Evolutionary conservation across 1,140 invertebrate genomes (phyloP).

Genomic region (Lepidurus arcticus): DNA sequence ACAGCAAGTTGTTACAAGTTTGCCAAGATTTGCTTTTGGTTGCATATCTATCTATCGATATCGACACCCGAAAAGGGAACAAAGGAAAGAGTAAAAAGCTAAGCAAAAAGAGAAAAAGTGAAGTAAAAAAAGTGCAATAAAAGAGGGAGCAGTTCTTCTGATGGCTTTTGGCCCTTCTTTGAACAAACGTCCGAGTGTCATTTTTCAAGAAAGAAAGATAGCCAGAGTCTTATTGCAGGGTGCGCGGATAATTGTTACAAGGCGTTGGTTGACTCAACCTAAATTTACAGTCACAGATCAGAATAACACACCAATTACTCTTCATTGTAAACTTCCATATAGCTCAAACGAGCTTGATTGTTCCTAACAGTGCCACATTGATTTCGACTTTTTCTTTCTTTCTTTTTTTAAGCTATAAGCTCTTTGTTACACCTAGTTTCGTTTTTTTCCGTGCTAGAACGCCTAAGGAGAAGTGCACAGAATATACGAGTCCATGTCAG

Average conservation of each 20-base stretch:
- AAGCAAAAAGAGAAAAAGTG: neutral
- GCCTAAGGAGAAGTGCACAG: too few species aligned
- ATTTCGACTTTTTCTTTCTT: slow-evolving; percentile 12
- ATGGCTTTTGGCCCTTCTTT: neutral
- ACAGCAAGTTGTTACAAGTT: neutral
- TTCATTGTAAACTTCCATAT: neutral
- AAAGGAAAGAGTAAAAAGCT: neutral
- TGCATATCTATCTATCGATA: neutral
- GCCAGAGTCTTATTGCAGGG: neutral
- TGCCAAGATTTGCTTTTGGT: neutral
- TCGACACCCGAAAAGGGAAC: neutral
- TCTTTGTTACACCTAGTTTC: neutral
- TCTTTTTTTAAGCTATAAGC: neutral
- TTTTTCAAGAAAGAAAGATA: slow-evolving; percentile 11
- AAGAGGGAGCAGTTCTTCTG: slow-evolving; percentile 12
- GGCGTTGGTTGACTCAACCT: slow-evolving; percentile 11
- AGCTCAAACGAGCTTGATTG: neutral
- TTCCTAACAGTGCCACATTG: neutral
- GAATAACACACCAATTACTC: slow-evolving; percentile 19
- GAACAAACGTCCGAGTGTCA: neutral
- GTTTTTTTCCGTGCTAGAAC: neutral
- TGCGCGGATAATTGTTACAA: neutral
- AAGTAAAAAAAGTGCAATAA: neutral
- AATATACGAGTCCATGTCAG: too few species aligned
- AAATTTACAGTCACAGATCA: neutral